A percentile compares a stretch with the other conserved stretches of the same genome.
Evolutionary conservation across 2,888 invertebrate species (phyloP).

Genomic region (Epinotia bilunana): DNA sequence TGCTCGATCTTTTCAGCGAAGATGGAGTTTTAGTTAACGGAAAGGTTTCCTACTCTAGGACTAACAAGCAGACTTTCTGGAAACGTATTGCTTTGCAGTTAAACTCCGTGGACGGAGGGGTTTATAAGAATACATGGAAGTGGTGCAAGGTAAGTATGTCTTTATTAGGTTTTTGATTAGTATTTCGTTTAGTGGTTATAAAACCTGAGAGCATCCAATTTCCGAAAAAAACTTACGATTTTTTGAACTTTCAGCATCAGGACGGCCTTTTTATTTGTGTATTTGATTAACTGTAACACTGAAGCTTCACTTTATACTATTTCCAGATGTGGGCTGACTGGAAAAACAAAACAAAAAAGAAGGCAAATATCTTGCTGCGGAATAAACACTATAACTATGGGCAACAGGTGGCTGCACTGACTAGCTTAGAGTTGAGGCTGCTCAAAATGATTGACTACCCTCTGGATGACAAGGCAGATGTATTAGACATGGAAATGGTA

Average conservation of each 20-base stretch:
- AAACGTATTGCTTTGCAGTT: slow-evolving; percentile 57
- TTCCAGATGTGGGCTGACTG: slow-evolving; percentile 63
- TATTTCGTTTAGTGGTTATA: background rate
- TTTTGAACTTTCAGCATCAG: too few relatives aligned
- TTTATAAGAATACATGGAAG: slow-evolving; percentile 60
- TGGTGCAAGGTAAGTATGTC: slow-evolving; percentile 62
- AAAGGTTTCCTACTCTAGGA: slow-evolving; percentile 55
- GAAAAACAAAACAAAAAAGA: slow-evolving; percentile 62
- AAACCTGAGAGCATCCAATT: too few relatives aligned
- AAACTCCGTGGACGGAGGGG: slow-evolving; percentile 58
- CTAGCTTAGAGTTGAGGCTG: slow-evolving; percentile 54
- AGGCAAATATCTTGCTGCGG: slow-evolving; percentile 57
- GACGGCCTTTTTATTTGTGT: background rate
- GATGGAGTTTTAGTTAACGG: slow-evolving; percentile 58
- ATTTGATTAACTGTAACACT: background rate
- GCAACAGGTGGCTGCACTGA: slow-evolving; percentile 48
- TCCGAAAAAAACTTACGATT: too few relatives aligned
- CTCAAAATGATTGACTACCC: slow-evolving; percentile 58
- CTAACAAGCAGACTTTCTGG: slow-evolving; percentile 60
- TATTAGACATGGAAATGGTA: slow-evolving; percentile 54
- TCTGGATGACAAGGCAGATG: slow-evolving; percentile 52
- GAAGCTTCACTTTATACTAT: background rate
- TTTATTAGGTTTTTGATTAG: background rate
- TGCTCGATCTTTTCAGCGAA: slow-evolving; percentile 58
- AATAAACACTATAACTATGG: slow-evolving; percentile 51